phyloP scores from a whole-genome alignment of 2,888 invertebrate genomes.

The Coronaproctus castanopsis region DNA sequence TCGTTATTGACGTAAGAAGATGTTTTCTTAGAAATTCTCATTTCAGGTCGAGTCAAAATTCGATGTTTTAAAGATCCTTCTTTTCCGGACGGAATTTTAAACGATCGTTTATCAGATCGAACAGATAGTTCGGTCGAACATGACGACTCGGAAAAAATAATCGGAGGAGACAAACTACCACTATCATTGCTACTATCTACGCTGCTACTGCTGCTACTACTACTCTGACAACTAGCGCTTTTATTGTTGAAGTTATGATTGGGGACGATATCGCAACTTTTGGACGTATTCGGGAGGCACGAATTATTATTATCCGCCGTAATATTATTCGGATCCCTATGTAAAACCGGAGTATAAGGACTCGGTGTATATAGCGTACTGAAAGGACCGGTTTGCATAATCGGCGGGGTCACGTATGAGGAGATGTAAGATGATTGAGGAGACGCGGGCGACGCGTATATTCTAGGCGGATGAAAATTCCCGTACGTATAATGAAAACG shows the following conservation, averaged over 20 bases:
- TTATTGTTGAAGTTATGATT: neutral
- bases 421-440: slow-evolving; percentile 24
- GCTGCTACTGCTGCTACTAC: neutral
- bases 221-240: neutral
- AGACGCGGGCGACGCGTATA: slow-evolving; percentile 21
- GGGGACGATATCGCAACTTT: neutral
- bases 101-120: slow-evolving; percentile 19
- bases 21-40: slow-evolving; percentile 2
- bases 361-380: slow-evolving; percentile 23
- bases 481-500: neutral
- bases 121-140: slow-evolving; percentile 29
- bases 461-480: slow-evolving; percentile 20
- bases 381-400: slow-evolving; percentile 28
- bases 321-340: too few species aligned
- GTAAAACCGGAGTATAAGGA: neutral
- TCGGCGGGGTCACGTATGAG: slow-evolving; percentile 27
- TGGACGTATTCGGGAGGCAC: neutral
- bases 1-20: neutral
- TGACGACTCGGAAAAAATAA: too few species aligned
- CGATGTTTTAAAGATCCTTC: slow-evolving; percentile 29
- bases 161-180: neutral
- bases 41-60: slow-evolving; percentile 26
- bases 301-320: neutral
- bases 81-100: slow-evolving; percentile 14
- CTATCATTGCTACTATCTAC: neutral